A percentile compares a stretch with the other conserved stretches of the same genome.
Conservation (phyloP, 2,888 invertebrate species). For the Leucoma salicis region DNA sequence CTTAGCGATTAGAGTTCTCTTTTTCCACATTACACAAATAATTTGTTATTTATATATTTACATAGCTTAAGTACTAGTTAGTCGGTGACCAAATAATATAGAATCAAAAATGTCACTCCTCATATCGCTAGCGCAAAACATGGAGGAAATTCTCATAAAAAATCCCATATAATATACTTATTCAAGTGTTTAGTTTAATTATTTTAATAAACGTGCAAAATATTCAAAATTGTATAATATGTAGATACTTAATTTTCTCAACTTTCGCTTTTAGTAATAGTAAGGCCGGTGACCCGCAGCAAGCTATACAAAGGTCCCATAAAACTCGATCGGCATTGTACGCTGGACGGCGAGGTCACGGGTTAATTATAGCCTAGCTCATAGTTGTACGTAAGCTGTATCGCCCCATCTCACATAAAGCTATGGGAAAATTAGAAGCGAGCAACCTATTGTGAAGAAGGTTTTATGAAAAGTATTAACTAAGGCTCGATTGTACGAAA, state of each 20-base stretch:
- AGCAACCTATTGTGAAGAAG: not conserved
- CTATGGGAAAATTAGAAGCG: slow-evolving; percentile 5
- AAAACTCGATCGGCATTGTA: slow-evolving; percentile 25
- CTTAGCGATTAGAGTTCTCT: too few relatives aligned
- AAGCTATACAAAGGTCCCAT: not conserved
- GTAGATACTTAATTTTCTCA: too few relatives aligned
- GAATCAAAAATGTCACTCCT: too few relatives aligned
- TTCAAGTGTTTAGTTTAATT: too few relatives aligned
- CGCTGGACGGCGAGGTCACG: slow-evolving; percentile 23
- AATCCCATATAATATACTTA: too few relatives aligned
- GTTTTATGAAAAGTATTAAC: not conserved
- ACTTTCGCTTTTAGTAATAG: not conserved
- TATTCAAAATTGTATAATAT: not conserved
- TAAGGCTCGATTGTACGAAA: too few relatives aligned
- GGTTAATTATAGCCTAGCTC: slow-evolving; percentile 30
- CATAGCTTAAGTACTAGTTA: too few relatives aligned
- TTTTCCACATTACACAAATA: too few relatives aligned
- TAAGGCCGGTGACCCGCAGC: not conserved
- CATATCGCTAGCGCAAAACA: too few relatives aligned
- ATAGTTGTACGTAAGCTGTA: slow-evolving; percentile 3
- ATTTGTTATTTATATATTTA: too few relatives aligned
- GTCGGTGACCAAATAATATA: too few relatives aligned
- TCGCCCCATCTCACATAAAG: slow-evolving; percentile 9
- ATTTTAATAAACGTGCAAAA: slow-evolving; percentile 11
- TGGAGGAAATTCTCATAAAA: too few relatives aligned